phyloP scores from a whole-genome alignment of 2,888 invertebrate genomes.

The Calliopum simillimum region DNA sequence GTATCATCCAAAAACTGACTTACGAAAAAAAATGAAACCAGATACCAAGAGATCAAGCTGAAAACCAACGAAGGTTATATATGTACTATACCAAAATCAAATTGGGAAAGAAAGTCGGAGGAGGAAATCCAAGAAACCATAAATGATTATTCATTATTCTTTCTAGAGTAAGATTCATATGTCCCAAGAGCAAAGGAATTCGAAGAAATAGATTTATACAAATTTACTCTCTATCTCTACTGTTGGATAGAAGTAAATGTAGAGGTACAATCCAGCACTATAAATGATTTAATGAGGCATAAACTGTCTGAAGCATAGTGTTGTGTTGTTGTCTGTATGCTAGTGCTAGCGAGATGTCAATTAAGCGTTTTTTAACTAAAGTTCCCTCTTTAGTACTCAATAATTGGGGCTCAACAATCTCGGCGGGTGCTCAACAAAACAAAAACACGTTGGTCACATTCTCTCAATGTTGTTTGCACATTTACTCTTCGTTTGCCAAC shows the following conservation, averaged over 20 bases:
- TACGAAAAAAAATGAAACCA: too few relatives aligned
- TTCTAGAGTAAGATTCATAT: too few relatives aligned
- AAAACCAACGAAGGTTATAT: too few relatives aligned
- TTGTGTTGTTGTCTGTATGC: constrained; percentile 28
- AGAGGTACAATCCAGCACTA: neutral
- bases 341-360: constrained; percentile 48
- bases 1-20: too few relatives aligned
- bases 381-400: constrained; percentile 50
- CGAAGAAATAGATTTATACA: too few relatives aligned
- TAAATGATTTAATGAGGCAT: neutral
- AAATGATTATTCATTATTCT: too few relatives aligned
- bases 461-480: neutral
- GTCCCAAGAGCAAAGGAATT: too few relatives aligned
- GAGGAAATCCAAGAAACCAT: too few relatives aligned
- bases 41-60: too few relatives aligned
- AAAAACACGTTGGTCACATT: constrained; percentile 37
- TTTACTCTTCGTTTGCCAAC: neutral
- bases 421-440: constrained; percentile 20
- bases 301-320: neutral
- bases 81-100: too few relatives aligned
- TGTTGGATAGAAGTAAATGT: neutral
- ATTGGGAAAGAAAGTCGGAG: too few relatives aligned
- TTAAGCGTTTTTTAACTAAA: constrained; percentile 48
- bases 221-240: neutral
- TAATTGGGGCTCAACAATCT: constrained; percentile 46